Conservation (phyloP, 2,888 invertebrate genomes). For the Tyria jacobaeae region DNA sequence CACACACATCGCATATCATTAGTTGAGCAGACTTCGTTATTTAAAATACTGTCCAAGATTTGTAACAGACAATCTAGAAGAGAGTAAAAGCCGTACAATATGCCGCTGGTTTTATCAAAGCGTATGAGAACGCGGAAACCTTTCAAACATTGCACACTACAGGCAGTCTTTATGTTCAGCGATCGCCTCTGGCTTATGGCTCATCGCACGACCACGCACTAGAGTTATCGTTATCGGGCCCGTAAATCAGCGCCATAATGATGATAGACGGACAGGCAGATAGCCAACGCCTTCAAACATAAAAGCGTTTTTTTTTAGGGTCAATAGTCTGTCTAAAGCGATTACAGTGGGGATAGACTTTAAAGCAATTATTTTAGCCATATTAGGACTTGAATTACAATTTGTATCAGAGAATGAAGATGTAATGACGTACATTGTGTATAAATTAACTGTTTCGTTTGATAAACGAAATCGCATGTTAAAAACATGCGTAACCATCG, state of each 20-base stretch:
- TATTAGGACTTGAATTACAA: slow-evolving; percentile 5
- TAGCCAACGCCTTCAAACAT: slow-evolving; percentile 11
- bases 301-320: slow-evolving; percentile 12
- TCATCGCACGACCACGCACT: slow-evolving; percentile 3
- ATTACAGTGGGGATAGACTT: background rate
- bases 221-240: slow-evolving; percentile 12
- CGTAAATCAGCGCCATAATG: slow-evolving; percentile 13
- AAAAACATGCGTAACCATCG: no score
- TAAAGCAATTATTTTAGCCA: slow-evolving; percentile 8
- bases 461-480: no score
- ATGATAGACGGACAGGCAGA: slow-evolving; percentile 14
- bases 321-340: slow-evolving; percentile 11
- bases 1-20: no score
- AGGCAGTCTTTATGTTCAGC: background rate
- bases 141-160: background rate
- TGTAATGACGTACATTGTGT: background rate
- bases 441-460: background rate
- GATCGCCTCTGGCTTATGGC: background rate
- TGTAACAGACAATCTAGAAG: no score
- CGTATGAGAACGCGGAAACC: background rate
- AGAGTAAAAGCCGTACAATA: no score
- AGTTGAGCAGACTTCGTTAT: no score
- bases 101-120: background rate
- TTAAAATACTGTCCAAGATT: no score
- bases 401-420: background rate